Evolutionary conservation across 2,888 invertebrate genomes (phyloP), one percentile per base, ranked within the genome.

Genomic region (Drosophila melanosoma): DNA sequence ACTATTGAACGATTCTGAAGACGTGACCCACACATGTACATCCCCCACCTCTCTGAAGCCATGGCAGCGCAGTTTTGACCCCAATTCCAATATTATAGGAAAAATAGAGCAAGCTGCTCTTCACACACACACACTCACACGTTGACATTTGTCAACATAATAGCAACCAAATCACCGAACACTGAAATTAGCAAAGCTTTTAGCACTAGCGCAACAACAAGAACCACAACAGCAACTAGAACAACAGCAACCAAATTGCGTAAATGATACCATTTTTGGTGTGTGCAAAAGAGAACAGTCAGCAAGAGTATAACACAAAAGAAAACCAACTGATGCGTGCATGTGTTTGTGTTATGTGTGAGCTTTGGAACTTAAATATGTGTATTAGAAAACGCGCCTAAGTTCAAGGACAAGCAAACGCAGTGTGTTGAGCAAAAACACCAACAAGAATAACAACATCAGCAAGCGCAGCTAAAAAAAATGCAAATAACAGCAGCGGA

Each of bases 351-450:
- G 61, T 71, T 59, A 45, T 58, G 53, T 63, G 75, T 66, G 53
- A 59, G 68, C 62, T 68, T 74, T 79, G 69, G 54, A 78, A 81
- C 83, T 67, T 40, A 52, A 79, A 67, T 76, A 62, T 66, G 79
- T 79, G 81, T 85, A 83, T 89, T 85, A 70, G 89, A 84, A 84
- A 83, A 81, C 76, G 71, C 79, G 75, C 77, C 79, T 87, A 90
- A 87, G 87, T 87, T 87, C 87, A 87, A 87, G 87, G 90, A 90
- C 87, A 87, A 90, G 77, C 62, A 80, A 63, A 58, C 69, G 45
- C 53, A 74, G 32, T 69, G 35, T 74, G 51, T 54, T 67, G 69
- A 82, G 56, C 59, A 81, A 60, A 62, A 64, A 62, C 42, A 79
- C 56, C 32, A 67, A 69, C 48, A 71, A 29, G 29, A 29, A 51